These are phyloP conservation scores for Eupeodes latifasciatus DNA, from an alignment of 2,888 invertebrate species.

Conservation along the genomic window DNA sequence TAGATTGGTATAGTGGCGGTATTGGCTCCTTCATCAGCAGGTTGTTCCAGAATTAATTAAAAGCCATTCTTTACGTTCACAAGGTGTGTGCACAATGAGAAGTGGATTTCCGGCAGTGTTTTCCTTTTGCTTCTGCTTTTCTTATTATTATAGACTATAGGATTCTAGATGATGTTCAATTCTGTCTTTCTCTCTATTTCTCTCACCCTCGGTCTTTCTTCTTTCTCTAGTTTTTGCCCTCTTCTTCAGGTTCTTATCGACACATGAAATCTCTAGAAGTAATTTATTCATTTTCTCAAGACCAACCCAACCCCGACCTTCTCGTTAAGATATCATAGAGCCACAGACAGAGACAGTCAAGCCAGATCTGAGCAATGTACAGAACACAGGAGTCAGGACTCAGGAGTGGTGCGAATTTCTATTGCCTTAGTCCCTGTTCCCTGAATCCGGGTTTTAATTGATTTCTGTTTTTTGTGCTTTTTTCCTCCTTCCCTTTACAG, in stretches of 20 bases:
- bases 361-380: neutral
- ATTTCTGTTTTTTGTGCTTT: conserved; percentile 58
- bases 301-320: conserved; percentile 18
- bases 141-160: neutral
- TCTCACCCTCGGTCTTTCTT: neutral
- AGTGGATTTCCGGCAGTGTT: conserved; percentile 66
- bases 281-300: conserved; percentile 74
- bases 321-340: neutral
- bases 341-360: neutral
- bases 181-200: neutral
- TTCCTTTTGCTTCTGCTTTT: conserved; percentile 35
- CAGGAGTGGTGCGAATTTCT: conserved; percentile 43
- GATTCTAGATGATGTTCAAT: neutral
- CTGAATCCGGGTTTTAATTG: conserved; percentile 71
- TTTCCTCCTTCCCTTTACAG: neutral
- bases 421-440: conserved; percentile 46
- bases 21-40: conserved; percentile 69
- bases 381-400: too few species aligned
- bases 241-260: conserved; percentile 53
- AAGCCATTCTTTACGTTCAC: conserved; percentile 75
- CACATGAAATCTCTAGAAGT: conserved; percentile 70
- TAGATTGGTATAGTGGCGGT: conserved; percentile 10
- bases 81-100: conserved; percentile 75
- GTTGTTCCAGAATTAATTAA: conserved; percentile 75
- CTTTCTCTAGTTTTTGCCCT: too few species aligned